Base-by-base conservation (phyloP, 2,888 invertebrate species). In the Drosophila antonietae region DNA sequence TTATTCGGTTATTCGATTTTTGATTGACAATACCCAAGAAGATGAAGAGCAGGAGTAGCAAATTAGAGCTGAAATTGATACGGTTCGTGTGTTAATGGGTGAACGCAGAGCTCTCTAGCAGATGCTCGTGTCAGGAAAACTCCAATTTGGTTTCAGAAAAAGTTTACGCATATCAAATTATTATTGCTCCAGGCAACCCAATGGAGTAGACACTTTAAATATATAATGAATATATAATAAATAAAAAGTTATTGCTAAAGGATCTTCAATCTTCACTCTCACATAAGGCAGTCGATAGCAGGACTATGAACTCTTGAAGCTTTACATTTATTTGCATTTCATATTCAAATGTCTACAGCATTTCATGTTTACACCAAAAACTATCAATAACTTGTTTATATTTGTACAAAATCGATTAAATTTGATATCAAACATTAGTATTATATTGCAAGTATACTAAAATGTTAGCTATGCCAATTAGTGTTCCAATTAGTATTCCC, bases 1-100 rank as follows among this genome's bases (percentile, higher is more conserved):
- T 63, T 73, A 68, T 68, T 61, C 43, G 49, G 37, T 56, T 68
- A 68, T 60, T 58, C 53, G 59, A 39, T 39, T 31, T 59, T 59
- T 59, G 59, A 59, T 59, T 49, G 8, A 55, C 14, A 1, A 20
- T 5, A 18, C 14, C n/a, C n/a, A 39, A 4, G 5, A 28, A 5
- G 5, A 23, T 8, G 41, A n/a, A 10, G 28, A 41, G 31, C 20
- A 3, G 10, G 52, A n/a, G 20, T 23, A 46, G 39, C n/a, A 28
- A 39, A 35, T 39, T 37, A 5, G 1, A 15, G 23, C 37, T 39
- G 23, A 37, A 53, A 23, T 53, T 39, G 15, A 23, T 14, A 18
- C 51, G 18, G 18, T 33, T 18, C 18, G 14, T 51, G 14, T 7
- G 14, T 7, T 49, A 49, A 18, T 31, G n/a, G 49, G 1, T 4